phyloP scores from a whole-genome alignment of 2,888 invertebrate genomes.

The Erannis defoliaria region DNA sequence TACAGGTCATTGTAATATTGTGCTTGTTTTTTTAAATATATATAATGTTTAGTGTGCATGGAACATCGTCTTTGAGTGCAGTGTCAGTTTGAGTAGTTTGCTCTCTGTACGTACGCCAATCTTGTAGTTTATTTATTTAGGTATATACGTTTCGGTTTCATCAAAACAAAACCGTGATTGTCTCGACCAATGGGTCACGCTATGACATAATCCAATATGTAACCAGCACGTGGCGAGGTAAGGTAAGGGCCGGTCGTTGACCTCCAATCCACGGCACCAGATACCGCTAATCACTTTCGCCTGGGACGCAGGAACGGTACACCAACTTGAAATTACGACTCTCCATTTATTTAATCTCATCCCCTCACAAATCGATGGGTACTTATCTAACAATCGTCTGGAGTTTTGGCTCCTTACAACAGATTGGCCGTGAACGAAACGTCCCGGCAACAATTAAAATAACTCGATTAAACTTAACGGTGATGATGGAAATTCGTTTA shows the following conservation, averaged over 20 bases:
- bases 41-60: no score
- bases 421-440: constrained; percentile 3
- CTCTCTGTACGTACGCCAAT: no score
- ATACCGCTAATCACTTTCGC: constrained; percentile 77
- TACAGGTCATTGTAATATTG: no score
- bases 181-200: constrained; percentile 27
- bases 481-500: constrained; percentile 12
- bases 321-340: constrained; percentile 55
- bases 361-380: constrained; percentile 43
- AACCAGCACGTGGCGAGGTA: constrained; percentile 64
- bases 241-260: constrained; percentile 76
- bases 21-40: no score
- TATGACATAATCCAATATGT: constrained; percentile 54
- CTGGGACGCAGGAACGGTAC: constrained; percentile 55
- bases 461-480: constrained; percentile 17
- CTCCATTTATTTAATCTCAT: constrained; percentile 43
- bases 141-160: neutral
- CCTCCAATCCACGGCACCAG: constrained; percentile 63
- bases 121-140: neutral
- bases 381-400: constrained; percentile 28
- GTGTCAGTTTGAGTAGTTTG: no score
- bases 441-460: constrained; percentile 10
- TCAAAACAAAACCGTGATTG: neutral
- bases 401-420: constrained; percentile 26
- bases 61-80: no score